Percentiles rank a stretch among this genome's conserved stretches.
Evolutionary conservation across 1,140 invertebrate species (phyloP).

Genomic region (Ips nitidus): DNA sequence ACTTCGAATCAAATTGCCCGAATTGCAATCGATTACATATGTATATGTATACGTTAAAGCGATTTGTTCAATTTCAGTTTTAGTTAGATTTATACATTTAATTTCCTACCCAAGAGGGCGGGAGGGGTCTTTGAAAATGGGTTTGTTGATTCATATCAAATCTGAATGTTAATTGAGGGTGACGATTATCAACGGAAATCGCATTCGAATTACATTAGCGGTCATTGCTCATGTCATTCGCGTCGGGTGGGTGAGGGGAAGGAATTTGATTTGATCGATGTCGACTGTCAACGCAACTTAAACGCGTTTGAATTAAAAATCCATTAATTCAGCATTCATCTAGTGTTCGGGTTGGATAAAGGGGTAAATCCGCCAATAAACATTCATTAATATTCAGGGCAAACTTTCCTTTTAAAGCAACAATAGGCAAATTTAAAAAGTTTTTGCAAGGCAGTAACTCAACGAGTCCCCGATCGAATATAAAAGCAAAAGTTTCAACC

Average conservation of each 20-base stretch:
- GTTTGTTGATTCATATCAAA: not conserved
- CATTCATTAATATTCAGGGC: slow-evolving; percentile 3
- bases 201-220: not conserved
- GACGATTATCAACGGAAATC: not conserved
- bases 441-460: slow-evolving; percentile 3
- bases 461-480: not conserved
- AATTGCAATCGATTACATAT: not conserved
- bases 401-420: slow-evolving; percentile 16
- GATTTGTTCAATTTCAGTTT: not conserved
- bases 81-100: not conserved
- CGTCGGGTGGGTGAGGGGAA: not conserved
- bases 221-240: not conserved
- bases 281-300: no score
- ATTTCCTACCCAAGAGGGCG: no score
- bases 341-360: not conserved
- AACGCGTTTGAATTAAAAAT: no score
- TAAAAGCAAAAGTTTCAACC: slow-evolving; percentile 16
- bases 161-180: not conserved
- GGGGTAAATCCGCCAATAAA: slow-evolving; percentile 9
- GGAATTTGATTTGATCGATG: no score
- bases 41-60: not conserved
- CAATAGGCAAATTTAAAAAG: slow-evolving; percentile 20
- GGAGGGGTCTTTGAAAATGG: not conserved
- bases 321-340: no score
- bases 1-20: not conserved